phyloP scores from a whole-genome alignment of 2,113 vertebrate genomes.

The Equus quagga region DNA sequence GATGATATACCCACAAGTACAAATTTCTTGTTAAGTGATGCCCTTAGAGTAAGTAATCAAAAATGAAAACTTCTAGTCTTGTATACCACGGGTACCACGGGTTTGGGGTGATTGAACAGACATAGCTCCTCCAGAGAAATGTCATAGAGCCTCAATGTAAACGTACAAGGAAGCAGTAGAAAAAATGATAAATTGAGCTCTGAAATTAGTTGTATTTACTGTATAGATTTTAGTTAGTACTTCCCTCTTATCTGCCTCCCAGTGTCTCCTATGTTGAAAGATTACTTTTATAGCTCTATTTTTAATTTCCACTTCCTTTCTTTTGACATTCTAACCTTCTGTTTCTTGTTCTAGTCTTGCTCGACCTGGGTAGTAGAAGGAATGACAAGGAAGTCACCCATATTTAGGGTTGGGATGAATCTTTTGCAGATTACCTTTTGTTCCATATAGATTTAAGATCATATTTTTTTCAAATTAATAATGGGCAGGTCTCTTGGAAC shows the following conservation, averaged over 20 bases:
- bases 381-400: neutral
- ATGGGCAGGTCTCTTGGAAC: neutral
- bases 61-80: constrained; percentile 25
- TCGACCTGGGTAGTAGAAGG: neutral
- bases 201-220: neutral
- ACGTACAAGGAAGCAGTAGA: neutral
- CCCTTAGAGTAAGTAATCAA: neutral
- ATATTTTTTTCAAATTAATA: constrained; percentile 41
- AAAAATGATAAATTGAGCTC: neutral
- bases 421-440: neutral
- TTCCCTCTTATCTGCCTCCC: neutral
- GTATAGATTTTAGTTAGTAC: neutral
- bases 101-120: neutral
- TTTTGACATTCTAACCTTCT: neutral
- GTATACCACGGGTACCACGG: neutral
- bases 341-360: neutral
- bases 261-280: neutral
- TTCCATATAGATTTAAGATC: constrained; percentile 8
- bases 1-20: neutral
- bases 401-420: neutral
- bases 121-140: neutral
- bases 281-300: neutral
- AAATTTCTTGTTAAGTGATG: neutral
- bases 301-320: neutral
- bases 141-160: neutral